Conservation (phyloP, 2,888 invertebrate genomes). For the Andrena bicolor region DNA sequence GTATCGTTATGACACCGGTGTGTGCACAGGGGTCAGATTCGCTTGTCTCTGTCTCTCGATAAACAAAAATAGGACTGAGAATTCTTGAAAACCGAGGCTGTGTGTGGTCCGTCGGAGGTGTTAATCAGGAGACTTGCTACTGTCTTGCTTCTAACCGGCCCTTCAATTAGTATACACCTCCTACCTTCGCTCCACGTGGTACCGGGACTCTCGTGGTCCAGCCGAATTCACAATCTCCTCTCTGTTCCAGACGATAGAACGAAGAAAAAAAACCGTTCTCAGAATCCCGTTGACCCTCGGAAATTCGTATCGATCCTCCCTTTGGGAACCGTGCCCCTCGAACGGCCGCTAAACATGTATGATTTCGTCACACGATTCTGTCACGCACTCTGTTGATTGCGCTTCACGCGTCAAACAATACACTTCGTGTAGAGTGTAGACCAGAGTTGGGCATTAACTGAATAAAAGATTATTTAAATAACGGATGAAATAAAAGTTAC, state of each 20-base stretch:
- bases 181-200: constrained; percentile 66
- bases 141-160: constrained; percentile 80
- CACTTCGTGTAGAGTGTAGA: background rate
- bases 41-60: constrained; percentile 19
- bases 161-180: constrained; percentile 84
- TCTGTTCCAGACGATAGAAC: constrained; percentile 26
- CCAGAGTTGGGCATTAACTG: no score
- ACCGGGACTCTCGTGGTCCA: constrained; percentile 45
- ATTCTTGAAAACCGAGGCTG: constrained; percentile 63
- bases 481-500: no score
- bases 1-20: constrained; percentile 30
- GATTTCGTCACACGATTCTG: background rate
- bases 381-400: background rate
- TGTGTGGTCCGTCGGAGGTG: constrained; percentile 80
- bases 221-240: constrained; percentile 44
- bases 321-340: constrained; percentile 3
- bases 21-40: constrained; percentile 16
- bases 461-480: no score
- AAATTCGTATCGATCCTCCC: constrained; percentile 8
- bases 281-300: constrained; percentile 2
- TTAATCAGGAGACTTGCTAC: constrained; percentile 81
- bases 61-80: constrained; percentile 51
- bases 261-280: constrained; percentile 11
- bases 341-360: background rate
- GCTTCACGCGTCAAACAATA: background rate